These are phyloP conservation scores for Gambusia holbrooki DNA, from an alignment of 2,113 vertebrate species.

Conservation along the genomic window DNA sequence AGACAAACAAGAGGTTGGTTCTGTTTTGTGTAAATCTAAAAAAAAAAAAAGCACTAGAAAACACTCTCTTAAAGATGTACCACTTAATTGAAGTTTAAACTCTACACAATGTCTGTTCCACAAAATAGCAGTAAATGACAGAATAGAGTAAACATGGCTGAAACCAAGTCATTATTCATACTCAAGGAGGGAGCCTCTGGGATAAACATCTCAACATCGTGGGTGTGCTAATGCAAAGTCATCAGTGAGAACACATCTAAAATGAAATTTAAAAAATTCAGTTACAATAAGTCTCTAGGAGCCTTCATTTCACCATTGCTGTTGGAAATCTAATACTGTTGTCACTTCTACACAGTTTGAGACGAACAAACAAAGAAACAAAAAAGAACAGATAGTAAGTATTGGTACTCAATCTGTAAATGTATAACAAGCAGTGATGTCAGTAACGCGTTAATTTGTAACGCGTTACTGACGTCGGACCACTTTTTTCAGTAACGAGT, in stretches of 20 bases:
- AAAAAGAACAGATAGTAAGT: not conserved
- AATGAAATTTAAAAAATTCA: constrained; percentile 17
- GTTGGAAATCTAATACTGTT: too few species aligned
- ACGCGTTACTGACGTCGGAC: too few species aligned
- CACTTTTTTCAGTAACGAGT: too few species aligned
- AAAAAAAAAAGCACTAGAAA: constrained; percentile 38
- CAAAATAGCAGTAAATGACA: constrained; percentile 54
- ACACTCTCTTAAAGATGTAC: constrained; percentile 60
- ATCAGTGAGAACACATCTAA: constrained; percentile 22
- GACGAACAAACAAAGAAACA: not conserved
- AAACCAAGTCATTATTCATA: constrained; percentile 67
- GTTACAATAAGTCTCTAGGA: constrained; percentile 15
- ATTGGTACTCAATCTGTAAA: not conserved
- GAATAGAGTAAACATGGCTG: constrained; percentile 42
- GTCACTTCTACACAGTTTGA: not conserved
- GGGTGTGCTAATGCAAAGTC: constrained; percentile 43
- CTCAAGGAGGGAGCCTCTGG: constrained; percentile 33
- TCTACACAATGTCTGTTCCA: constrained; percentile 48
- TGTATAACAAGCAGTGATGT: not conserved
- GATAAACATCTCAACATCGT: constrained; percentile 59
- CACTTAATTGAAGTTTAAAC: constrained; percentile 48
- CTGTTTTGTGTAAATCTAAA: constrained; percentile 56
- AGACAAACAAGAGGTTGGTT: constrained; percentile 39
- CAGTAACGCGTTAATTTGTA: too few species aligned
- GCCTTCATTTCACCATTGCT: not conserved